Base-by-base conservation (phyloP, 1,140 invertebrate genomes). In the Drosophila ambigua region DNA sequence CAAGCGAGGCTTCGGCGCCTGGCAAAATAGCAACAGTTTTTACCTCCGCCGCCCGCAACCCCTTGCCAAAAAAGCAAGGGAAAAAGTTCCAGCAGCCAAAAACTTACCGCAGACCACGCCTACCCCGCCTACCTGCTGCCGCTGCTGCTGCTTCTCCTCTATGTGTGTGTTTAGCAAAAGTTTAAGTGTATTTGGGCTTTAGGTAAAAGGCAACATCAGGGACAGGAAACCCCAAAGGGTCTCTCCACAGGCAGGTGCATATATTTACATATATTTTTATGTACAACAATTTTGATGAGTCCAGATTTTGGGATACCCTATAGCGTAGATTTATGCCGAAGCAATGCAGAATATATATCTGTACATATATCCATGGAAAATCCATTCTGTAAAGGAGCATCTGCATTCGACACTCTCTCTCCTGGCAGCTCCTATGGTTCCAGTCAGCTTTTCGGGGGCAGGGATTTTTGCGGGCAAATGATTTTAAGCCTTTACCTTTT, bases 21-120 rank as follows among this genome's bases (percentile, higher is more conserved):
- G 67, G 64, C 84, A 88, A 83, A 88, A 77, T 64, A 83, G 83
- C 82, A 88, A 88, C 84, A 88, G 84, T 87, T 81, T 76, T 72
- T 63, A 20, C 1, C 20, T 20, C 1, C 1, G 0, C 20, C 23
- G 3, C 23, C 2, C 23, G 0, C 23, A 24, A 0, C 48, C 20
- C 43, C 50, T 43, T 43, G 39, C 35, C 13, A 20, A 31, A 26
- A 24, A 24, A 43, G 44, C 13, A 3, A 35, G 8, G 67, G 44
- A 43, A 73, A 82, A 88, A 83, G 66, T 79, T 88, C 63, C 67
- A 72, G 74, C 75, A 77, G 78, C 59, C 74, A 44, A 61, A 57
- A 77, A 77, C 73, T 77, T 76, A 62, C 72, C 73, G 43, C 75
- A 71, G 16, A 51, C 44, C 58, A 50, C 58, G 46, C 44, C 6